These are phyloP conservation scores for Alloplasta piceator DNA, from an alignment of 2,888 invertebrate genomes.

Conservation along the genomic window DNA sequence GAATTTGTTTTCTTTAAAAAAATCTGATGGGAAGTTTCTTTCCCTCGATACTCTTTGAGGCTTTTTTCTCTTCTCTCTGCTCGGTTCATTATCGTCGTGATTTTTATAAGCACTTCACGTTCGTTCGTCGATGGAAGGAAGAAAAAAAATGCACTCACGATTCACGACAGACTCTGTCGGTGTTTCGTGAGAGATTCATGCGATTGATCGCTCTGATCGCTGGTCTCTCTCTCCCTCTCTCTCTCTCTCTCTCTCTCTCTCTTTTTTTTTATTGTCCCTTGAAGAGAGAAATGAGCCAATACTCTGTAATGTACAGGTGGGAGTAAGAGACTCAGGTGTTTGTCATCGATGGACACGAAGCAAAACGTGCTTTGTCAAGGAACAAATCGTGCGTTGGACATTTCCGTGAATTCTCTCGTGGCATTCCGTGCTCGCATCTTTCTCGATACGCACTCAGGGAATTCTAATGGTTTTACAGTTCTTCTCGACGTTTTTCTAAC, in stretches of 20 bases:
- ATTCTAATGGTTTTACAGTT: constrained; percentile 45
- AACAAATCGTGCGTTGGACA: constrained; percentile 20
- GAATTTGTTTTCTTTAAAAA: not conserved
- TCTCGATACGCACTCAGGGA: constrained; percentile 33
- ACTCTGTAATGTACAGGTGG: constrained; percentile 6
- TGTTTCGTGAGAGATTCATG: constrained; percentile 16
- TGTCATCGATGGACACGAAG: constrained; percentile 15
- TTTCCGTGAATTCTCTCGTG: constrained; percentile 48
- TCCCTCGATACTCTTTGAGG: not conserved
- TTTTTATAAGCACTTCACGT: not conserved
- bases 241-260: not conserved
- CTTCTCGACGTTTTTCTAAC: constrained; percentile 32
- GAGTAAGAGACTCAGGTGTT: constrained; percentile 35
- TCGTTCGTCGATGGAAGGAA: too few relatives aligned
- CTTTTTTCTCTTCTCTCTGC: not conserved
- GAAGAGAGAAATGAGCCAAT: constrained; percentile 31
- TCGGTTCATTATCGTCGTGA: too few relatives aligned
- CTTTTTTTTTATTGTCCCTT: not conserved
- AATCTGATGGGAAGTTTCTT: not conserved
- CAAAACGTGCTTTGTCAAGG: constrained; percentile 41
- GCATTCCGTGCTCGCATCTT: constrained; percentile 18
- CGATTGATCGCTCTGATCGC: constrained; percentile 40
- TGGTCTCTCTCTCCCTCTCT: constrained; percentile 13
- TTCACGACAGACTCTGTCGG: constrained; percentile 17
- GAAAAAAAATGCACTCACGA: constrained; percentile 20